phyloP scores from a whole-genome alignment of 2,113 vertebrate species.

The Corydoras maculifer region DNA sequence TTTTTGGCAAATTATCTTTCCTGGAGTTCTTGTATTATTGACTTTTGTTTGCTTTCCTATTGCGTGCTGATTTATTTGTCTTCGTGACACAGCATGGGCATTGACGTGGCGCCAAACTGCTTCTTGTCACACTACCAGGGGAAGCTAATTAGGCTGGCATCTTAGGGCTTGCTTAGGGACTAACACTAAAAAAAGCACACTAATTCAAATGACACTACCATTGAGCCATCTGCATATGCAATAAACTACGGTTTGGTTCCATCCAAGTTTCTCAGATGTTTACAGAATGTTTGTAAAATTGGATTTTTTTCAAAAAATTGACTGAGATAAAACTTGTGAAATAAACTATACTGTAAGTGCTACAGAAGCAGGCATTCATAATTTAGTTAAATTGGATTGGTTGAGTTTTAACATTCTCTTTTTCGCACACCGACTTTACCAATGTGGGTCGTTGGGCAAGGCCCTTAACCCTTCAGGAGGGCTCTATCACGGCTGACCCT shows the following conservation, averaged over 20 bases:
- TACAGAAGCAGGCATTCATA: too few relatives aligned
- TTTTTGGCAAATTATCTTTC: conserved; percentile 5
- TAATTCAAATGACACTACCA: conserved; percentile 10
- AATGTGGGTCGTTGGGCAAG: too few relatives aligned
- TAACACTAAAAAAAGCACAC: conserved; percentile 14
- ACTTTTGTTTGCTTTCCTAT: conserved; percentile 23
- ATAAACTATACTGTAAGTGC: too few relatives aligned
- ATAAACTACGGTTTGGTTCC: too few relatives aligned
- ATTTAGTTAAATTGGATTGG: too few relatives aligned
- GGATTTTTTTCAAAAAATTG: too few relatives aligned
- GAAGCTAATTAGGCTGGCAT: conserved; percentile 38
- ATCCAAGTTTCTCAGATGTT: conserved; percentile 5
- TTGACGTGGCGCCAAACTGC: conserved; percentile 32
- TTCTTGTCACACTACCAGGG: conserved; percentile 26
- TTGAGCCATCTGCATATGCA: neutral
- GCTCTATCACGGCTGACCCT: too few relatives aligned
- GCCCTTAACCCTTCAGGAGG: too few relatives aligned
- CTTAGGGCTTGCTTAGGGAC: conserved; percentile 18
- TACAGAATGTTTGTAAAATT: neutral
- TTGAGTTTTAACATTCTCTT: too few relatives aligned
- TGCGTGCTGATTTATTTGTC: conserved; percentile 29
- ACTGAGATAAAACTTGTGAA: too few relatives aligned
- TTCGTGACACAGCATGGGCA: conserved; percentile 11
- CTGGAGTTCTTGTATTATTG: conserved; percentile 17
- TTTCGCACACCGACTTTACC: too few relatives aligned